These are phyloP conservation scores for Microplitis deprimator DNA, from an alignment of 2,888 invertebrate species.

Conservation along the genomic window DNA sequence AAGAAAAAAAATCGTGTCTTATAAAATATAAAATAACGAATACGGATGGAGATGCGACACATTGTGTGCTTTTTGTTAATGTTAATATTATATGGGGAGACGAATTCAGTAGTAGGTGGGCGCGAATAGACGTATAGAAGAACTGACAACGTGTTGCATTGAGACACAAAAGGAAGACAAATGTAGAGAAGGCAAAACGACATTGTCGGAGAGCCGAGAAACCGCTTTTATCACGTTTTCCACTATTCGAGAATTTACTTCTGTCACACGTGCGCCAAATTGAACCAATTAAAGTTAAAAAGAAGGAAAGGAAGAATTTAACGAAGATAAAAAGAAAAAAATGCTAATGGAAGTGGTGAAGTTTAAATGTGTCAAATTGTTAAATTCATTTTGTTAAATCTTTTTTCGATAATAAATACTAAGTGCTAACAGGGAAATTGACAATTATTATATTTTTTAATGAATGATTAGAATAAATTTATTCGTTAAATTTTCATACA, in stretches of 20 bases:
- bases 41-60: not conserved
- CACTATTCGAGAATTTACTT: conserved; percentile 49
- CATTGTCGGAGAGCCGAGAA: conserved; percentile 23
- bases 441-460: too few relatives aligned
- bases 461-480: too few relatives aligned
- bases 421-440: too few relatives aligned
- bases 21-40: not conserved
- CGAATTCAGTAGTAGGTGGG: not conserved
- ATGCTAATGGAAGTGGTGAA: conserved; percentile 18
- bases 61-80: not conserved
- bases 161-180: conserved; percentile 9
- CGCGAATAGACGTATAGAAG: not conserved
- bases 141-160: conserved; percentile 2
- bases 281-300: conserved; percentile 37
- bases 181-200: conserved; percentile 11
- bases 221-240: conserved; percentile 52
- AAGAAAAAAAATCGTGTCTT: conserved; percentile 6
- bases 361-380: conserved; percentile 15
- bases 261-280: conserved; percentile 41
- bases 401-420: conserved; percentile 11
- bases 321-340: not conserved
- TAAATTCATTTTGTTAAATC: conserved; percentile 18
- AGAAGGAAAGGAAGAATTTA: not conserved
- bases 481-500: too few relatives aligned
- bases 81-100: not conserved